Evolutionary conservation across 37 sponge, comb jelly and placozoan genomes (phyloP), one percentile per base, ranked within the genome.

Genomic region (Chondrilla cf. caribensis): DNA sequence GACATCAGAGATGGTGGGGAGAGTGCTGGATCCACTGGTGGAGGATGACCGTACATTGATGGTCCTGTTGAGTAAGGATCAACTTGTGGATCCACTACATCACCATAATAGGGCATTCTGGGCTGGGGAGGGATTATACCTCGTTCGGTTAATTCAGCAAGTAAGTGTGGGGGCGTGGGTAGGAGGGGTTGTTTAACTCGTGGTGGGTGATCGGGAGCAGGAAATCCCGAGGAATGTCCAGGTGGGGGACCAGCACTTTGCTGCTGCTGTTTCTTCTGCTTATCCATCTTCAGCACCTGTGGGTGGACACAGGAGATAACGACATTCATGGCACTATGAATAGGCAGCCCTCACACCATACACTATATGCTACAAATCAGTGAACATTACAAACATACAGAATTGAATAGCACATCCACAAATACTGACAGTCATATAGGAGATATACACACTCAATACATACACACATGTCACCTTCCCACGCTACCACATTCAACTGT

Each of bases 201-300:
- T 5, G 64, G 64, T 7, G 64, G 64, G 7, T 62, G 64, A n/a
- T 28, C 64, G 29, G 29, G 22, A 7, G 29, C 18, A 15, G 64
- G 29, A 62, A 19, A 28, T 29, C 64, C 64, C 5, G 64, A 5
- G 8, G 64, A 62, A 29, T 6, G 8, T 7, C 64, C 64, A 6
- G 6, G 25, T 62, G 29, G 64, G 22, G 29, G 29, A 62, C 18
- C 64, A 55, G 57, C 11, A 17, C 17, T 55, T 55, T 55, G 57
- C 57, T 19, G 57, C 25, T n/a, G 29, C 29, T 62, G 64, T n/a
- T 62, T 62, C 64, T 62, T 62, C 64, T 62, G 25, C 15, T 62
- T n/a, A 7, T 62, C 64, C 64, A 62, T n/a, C 29, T 62, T 62
- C 25, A 62, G 64, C 22, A 62, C 64, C 64, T 62, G 64, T 19